Conservation (phyloP, 2,113 vertebrate genomes). For the Oryzias curvinotus region DNA sequence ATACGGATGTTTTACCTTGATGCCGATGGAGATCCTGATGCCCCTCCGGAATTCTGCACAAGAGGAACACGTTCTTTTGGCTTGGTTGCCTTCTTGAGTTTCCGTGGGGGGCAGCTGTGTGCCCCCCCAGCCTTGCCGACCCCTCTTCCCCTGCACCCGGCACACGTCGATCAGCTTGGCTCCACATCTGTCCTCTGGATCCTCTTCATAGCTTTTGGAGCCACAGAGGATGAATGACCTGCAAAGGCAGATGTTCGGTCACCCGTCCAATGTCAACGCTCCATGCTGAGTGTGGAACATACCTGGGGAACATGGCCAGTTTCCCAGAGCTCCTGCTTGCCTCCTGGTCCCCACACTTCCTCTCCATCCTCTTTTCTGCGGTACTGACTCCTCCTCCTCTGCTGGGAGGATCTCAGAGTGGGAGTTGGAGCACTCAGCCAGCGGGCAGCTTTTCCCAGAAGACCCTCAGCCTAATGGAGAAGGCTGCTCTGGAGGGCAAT, state of each 20-base stretch:
- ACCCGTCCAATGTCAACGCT: too few relatives aligned
- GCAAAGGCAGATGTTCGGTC: constrained; percentile 50
- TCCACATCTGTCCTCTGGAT: constrained; percentile 77
- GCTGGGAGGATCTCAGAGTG: constrained; percentile 69
- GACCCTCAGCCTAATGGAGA: constrained; percentile 69
- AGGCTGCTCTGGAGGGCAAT: constrained; percentile 75
- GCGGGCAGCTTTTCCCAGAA: constrained; percentile 55
- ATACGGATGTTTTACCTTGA: constrained; percentile 79
- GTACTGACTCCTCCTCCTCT: constrained; percentile 72
- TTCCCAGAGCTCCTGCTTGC: constrained; percentile 73
- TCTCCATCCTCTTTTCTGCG: constrained; percentile 81
- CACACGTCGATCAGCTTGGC: constrained; percentile 61
- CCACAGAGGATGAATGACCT: constrained; percentile 90
- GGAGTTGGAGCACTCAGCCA: constrained; percentile 30
- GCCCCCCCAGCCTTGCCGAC: constrained; percentile 38
- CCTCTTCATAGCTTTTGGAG: constrained; percentile 81
- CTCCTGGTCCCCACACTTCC: constrained; percentile 60
- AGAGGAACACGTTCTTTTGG: constrained; percentile 9
- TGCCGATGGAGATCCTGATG: constrained; percentile 78
- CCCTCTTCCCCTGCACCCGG: not conserved
- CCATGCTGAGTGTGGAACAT: not conserved
- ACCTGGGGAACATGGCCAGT: constrained; percentile 84
- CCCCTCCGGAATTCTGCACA: constrained; percentile 46
- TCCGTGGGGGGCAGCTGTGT: constrained; percentile 31
- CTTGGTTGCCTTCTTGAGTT: constrained; percentile 8